A percentile compares a stretch with the other conserved stretches of the same genome.
Conservation (phyloP, 2,113 vertebrate genomes). For the Polypterus senegalus region DNA sequence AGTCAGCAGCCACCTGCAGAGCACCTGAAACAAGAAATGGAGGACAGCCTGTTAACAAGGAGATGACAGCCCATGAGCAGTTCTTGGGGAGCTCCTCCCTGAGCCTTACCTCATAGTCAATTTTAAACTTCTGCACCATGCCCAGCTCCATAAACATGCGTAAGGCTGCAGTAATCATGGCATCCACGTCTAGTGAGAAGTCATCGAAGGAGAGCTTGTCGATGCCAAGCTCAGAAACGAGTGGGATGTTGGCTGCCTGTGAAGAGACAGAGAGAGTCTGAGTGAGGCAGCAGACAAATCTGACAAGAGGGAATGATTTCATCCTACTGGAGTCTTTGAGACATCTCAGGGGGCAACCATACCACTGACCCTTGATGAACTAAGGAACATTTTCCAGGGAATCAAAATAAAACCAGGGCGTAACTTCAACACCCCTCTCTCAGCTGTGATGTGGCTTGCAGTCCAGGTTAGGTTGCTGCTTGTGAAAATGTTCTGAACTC, state of each 20-base stretch:
- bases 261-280: slow-evolving; percentile 18
- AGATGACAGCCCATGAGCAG: not conserved
- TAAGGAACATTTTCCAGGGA: too few species aligned
- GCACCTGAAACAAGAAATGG: slow-evolving; percentile 55
- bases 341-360: too few species aligned
- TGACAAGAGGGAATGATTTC: slow-evolving; percentile 26
- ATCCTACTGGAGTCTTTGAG: too few species aligned
- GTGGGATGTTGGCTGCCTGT: slow-evolving; percentile 87
- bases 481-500: too few species aligned
- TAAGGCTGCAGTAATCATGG: slow-evolving; percentile 91
- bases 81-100: not conserved
- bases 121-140: slow-evolving; percentile 98
- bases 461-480: too few species aligned
- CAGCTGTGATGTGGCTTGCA: too few species aligned
- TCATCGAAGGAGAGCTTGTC: slow-evolving; percentile 91
- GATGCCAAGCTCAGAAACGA: slow-evolving; percentile 89
- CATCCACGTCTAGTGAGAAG: slow-evolving; percentile 90
- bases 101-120: slow-evolving; percentile 90
- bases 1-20: slow-evolving; percentile 95
- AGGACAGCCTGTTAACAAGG: not conserved
- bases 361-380: too few species aligned
- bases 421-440: too few species aligned
- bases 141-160: slow-evolving; percentile 98
- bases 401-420: too few species aligned
- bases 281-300: slow-evolving; percentile 17